These are phyloP conservation scores for Pygoscelis antarcticus DNA, from an alignment of 2,113 vertebrate species.

Conservation along the genomic window DNA sequence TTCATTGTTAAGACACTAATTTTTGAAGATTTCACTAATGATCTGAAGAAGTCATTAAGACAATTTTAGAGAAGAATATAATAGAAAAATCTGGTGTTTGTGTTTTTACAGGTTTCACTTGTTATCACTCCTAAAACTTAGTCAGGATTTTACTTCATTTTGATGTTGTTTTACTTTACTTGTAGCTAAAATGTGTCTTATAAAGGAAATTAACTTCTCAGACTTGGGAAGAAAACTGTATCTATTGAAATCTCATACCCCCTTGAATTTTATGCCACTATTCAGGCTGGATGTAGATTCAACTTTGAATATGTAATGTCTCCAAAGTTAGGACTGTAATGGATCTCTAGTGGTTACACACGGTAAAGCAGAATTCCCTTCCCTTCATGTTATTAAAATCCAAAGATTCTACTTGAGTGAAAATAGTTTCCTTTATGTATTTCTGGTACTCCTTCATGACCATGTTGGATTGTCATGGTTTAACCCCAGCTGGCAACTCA, in stretches of 20 bases:
- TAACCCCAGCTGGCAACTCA: background rate
- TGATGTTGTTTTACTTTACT: background rate
- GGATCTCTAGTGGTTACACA: background rate
- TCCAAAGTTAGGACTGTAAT: background rate
- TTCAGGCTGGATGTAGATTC: background rate
- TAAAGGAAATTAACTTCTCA: background rate
- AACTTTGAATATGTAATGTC: background rate
- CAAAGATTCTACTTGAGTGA: background rate
- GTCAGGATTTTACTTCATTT: background rate
- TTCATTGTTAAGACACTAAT: background rate
- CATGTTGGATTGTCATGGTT: background rate
- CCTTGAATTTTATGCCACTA: background rate
- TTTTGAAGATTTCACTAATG: background rate
- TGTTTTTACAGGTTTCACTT: background rate
- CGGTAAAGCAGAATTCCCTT: background rate
- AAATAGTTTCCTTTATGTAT: background rate
- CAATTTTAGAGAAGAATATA: background rate
- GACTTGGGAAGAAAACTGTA: background rate
- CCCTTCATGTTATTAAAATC: background rate
- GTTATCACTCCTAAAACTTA: background rate
- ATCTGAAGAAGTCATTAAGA: background rate
- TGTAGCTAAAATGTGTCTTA: background rate
- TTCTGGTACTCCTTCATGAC: background rate
- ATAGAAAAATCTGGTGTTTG: background rate
- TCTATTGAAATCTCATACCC: rapidly evolving